Evolutionary conservation across 2,888 invertebrate genomes (phyloP).

Genomic region (Ophraella communa): DNA sequence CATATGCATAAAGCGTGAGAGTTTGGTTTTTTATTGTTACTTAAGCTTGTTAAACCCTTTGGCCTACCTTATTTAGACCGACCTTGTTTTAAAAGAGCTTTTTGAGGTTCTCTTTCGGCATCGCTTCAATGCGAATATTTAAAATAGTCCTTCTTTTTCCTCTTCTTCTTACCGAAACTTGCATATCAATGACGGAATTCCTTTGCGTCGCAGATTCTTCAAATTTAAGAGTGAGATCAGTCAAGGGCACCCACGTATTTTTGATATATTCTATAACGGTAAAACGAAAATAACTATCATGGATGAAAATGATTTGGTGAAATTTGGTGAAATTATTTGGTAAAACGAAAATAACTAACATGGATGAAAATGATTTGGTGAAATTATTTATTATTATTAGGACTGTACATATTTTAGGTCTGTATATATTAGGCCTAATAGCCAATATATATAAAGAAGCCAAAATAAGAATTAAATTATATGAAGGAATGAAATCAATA

Average conservation of each 20-base stretch:
- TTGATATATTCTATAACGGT: not conserved
- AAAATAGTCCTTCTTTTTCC: slow-evolving; percentile 53
- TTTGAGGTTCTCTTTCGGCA: slow-evolving; percentile 41
- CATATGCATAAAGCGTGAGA: too few species aligned
- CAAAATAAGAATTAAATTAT: too few species aligned
- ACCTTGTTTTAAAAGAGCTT: not conserved
- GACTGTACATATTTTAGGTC: too few species aligned
- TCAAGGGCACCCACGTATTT: slow-evolving; percentile 7
- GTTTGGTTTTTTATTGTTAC: not conserved
- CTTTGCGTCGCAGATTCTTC: slow-evolving; percentile 15
- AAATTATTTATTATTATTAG: too few species aligned
- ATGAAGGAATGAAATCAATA: too few species aligned
- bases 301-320: too few species aligned
- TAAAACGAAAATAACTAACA: too few species aligned
- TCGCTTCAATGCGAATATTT: slow-evolving; percentile 54
- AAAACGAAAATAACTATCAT: not conserved
- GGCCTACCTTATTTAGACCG: not conserved
- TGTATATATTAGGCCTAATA: too few species aligned
- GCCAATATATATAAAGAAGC: too few species aligned
- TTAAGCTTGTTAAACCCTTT: not conserved
- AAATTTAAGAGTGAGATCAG: slow-evolving; percentile 16
- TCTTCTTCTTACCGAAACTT: slow-evolving; percentile 40
- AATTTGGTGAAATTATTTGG: too few species aligned
- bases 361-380: too few species aligned
- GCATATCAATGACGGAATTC: slow-evolving; percentile 50